Evolutionary conservation across 2,888 invertebrate genomes (phyloP).

Genomic region (Petrophora chlorosata): DNA sequence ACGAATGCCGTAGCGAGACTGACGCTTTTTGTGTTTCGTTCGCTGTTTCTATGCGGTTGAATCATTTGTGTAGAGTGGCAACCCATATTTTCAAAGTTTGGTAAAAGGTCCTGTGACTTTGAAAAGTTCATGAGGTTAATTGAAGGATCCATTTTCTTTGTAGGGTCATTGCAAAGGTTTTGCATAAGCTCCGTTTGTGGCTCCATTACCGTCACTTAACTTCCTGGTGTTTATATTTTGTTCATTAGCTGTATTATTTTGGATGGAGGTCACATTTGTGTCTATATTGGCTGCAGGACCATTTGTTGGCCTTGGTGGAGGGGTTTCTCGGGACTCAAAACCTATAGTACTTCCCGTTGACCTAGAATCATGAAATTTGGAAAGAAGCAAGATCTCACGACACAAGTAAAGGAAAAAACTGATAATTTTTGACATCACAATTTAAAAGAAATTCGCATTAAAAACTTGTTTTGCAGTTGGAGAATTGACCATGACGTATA

Average conservation of each 20-base stretch:
- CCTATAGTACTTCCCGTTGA: too few species aligned
- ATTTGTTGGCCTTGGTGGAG: slow-evolving; percentile 83
- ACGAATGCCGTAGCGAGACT: too few species aligned
- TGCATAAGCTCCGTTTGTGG: slow-evolving; percentile 32
- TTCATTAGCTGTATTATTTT: slow-evolving; percentile 53
- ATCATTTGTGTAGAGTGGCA: slow-evolving; percentile 8
- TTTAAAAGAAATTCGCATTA: too few species aligned
- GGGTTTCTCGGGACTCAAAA: too few species aligned
- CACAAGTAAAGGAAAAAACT: too few species aligned
- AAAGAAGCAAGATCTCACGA: too few species aligned
- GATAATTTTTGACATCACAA: too few species aligned
- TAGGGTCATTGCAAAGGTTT: slow-evolving; percentile 50
- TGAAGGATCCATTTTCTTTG: slow-evolving; percentile 38
- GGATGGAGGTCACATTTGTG: slow-evolving; percentile 68
- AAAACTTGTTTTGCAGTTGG: too few species aligned
- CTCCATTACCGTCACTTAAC: slow-evolving; percentile 35
- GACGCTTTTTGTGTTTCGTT: not conserved
- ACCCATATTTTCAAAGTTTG: slow-evolving; percentile 1
- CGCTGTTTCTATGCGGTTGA: too few species aligned
- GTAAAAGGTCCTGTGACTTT: not conserved
- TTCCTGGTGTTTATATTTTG: slow-evolving; percentile 40
- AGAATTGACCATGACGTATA: too few species aligned
- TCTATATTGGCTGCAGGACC: slow-evolving; percentile 88
- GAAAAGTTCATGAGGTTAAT: slow-evolving; percentile 6
- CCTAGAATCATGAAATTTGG: too few species aligned